Evolutionary conservation across 2,888 invertebrate genomes (phyloP).

Genomic region (Platynereis dumerilii): DNA sequence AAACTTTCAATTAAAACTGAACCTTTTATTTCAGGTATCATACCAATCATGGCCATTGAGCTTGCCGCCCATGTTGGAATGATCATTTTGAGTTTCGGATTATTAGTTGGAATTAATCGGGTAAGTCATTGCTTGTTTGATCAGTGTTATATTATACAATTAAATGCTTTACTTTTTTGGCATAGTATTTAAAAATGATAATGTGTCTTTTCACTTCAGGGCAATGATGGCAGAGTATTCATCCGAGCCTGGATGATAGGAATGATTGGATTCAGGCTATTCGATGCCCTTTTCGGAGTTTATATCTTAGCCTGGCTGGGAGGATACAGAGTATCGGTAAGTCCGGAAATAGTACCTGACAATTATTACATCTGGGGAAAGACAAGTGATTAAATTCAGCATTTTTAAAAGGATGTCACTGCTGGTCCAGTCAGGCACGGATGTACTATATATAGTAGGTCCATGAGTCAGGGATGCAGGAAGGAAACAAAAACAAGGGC

Average conservation of each 20-base stretch:
- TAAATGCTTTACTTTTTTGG: background rate
- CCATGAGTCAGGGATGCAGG: no score
- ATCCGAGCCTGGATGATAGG: constrained; percentile 29
- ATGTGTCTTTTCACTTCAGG: background rate
- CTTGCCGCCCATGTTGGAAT: constrained; percentile 29
- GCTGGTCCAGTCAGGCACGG: no score
- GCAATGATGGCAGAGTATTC: no score
- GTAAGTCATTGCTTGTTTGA: constrained; percentile 26
- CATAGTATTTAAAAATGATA: background rate
- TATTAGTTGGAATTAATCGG: constrained; percentile 38
- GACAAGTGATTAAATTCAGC: no score
- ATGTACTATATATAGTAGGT: no score
- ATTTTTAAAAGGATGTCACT: no score
- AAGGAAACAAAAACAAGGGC: no score
- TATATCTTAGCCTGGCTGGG: constrained; percentile 39
- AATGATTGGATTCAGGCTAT: constrained; percentile 24
- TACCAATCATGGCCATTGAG: constrained; percentile 39
- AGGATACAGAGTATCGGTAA: constrained; percentile 36
- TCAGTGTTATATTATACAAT: no score
- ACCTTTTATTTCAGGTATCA: constrained; percentile 28
- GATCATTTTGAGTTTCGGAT: constrained; percentile 29
- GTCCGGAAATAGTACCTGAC: no score
- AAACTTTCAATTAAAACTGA: no score
- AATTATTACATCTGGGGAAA: no score
- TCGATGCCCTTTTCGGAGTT: constrained; percentile 34